Evolutionary conservation across 2,888 invertebrate species (phyloP), one percentile per base, ranked within the genome.

Genomic region (Eupithecia inturbata): DNA sequence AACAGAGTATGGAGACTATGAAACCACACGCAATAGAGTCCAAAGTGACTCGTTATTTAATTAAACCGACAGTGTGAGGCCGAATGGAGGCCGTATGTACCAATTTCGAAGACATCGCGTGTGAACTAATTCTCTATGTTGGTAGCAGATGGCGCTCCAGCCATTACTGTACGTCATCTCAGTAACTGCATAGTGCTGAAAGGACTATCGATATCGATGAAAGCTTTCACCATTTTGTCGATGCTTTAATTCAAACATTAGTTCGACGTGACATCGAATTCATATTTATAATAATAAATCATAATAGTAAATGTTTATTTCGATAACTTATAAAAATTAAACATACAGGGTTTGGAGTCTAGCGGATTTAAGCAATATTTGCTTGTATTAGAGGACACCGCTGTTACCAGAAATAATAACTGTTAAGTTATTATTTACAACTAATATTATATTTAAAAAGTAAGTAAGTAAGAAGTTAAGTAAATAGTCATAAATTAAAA

Each of bases 151-250:
- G 93, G 89, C 85, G 86, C 81, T 87, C 85, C 87, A 83, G 81
- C 91, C 91, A 93, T 93, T 93, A 93, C 93, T 90, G 92, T 93
- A 91, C 88, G 92, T 93, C 93, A 93, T 92, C 91, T 89, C 84
- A 80, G 82, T 81, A 86, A 88, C 85, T 83, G 81, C 80, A 70
- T 85, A 89, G 88, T 67, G 89, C 60, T 77, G 90, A 83, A 71
- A 28, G 19, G 14, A 7, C 69, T 31, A 67, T 76, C 70, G 72
- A 69, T 81, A 79, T 83, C 80, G 82, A 84, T 82, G 77, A 78
- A 76, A 79, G 78, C 74, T 53, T 70, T 68, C 77, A 33, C 36
- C 10, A 49, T 62, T 39, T 62, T 31, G 57, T 57, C 57, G 12
- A 14, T 57, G 12, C 26, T 26, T 57, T 4, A 3, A 53, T 26